These are phyloP conservation scores for Pegoplata infirma DNA, from an alignment of 2,888 invertebrate genomes.

Conservation along the genomic window DNA sequence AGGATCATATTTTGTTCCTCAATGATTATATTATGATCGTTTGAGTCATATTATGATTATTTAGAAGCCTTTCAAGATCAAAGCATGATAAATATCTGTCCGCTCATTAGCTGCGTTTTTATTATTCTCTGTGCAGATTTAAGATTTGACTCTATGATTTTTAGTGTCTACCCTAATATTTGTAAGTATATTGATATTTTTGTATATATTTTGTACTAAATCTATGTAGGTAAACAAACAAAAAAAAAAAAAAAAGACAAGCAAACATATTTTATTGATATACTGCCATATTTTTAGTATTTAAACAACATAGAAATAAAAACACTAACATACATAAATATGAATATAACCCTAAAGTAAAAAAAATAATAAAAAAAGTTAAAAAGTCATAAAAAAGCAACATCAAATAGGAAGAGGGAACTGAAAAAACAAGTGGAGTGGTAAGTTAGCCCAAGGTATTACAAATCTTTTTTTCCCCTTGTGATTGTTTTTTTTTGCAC, in stretches of 20 bases:
- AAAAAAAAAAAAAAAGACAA: no score
- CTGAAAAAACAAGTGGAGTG: not conserved
- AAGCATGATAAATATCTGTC: no score
- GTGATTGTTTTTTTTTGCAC: not conserved
- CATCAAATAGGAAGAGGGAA: not conserved
- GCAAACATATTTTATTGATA: constrained; percentile 19
- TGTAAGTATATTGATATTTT: not conserved
- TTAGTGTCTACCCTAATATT: no score
- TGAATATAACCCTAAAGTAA: constrained; percentile 16
- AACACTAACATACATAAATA: not conserved
- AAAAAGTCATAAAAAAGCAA: constrained; percentile 20
- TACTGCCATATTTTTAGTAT: not conserved
- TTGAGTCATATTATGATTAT: no score
- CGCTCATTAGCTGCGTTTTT: no score
- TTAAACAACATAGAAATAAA: constrained; percentile 19
- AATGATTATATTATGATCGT: no score
- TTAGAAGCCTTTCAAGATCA: no score
- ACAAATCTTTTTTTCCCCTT: not conserved
- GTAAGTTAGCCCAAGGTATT: not conserved
- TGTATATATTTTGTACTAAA: not conserved
- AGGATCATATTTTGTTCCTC: no score
- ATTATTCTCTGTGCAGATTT: no score
- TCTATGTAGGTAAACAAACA: constrained; percentile 4
- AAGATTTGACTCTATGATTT: no score
- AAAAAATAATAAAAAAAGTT: constrained; percentile 23